Percentiles rank a stretch among this genome's conserved stretches.
phyloP scores from a whole-genome alignment of 2,113 vertebrate species.

The Nestor notabilis region DNA sequence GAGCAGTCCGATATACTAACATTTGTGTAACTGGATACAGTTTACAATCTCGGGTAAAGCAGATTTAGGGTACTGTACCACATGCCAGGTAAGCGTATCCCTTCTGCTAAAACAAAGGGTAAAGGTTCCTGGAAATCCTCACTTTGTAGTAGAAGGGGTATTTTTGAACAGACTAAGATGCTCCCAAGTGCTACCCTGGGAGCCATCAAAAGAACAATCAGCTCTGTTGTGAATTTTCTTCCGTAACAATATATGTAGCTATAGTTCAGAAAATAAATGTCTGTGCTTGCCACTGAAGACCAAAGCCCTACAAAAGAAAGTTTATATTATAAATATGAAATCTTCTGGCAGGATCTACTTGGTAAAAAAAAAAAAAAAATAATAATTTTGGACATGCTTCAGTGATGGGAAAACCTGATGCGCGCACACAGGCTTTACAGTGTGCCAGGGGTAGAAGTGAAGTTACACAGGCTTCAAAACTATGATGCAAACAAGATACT shows the following conservation, averaged over 20 bases:
- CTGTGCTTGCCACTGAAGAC: background rate
- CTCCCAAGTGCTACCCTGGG: background rate
- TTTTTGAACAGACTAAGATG: background rate
- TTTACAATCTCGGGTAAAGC: rapidly evolving
- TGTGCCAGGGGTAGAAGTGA: background rate
- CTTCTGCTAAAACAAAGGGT: background rate
- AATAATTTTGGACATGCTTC: background rate
- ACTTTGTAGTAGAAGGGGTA: background rate
- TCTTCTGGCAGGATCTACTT: background rate
- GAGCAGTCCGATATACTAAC: background rate
- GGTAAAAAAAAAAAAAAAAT: background rate
- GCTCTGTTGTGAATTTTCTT: background rate
- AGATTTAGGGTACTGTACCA: background rate
- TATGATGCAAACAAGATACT: background rate
- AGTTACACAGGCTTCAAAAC: background rate
- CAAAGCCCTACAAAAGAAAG: background rate
- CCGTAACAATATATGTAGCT: background rate
- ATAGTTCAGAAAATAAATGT: background rate
- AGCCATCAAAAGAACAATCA: background rate
- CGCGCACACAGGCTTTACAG: background rate
- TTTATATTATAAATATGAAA: background rate
- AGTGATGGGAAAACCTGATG: background rate
- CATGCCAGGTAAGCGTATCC: background rate
- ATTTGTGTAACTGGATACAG: background rate
- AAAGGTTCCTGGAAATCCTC: background rate